Conservation (phyloP, 53 echinoderm and acorn worm genomes). For the Actinopyga echinites region DNA sequence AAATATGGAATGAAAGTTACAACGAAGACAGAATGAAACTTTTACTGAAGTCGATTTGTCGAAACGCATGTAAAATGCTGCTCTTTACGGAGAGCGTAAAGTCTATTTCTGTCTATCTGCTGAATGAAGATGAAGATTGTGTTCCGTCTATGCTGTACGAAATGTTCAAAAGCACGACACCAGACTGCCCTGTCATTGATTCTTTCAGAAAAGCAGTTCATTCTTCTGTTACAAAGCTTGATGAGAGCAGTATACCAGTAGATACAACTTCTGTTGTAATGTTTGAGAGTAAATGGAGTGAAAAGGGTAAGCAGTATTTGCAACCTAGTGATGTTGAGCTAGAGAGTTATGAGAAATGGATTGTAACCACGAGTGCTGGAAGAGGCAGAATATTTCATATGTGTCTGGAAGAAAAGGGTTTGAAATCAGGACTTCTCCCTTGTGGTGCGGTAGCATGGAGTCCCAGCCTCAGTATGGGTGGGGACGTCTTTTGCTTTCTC, state of each 20-base stretch:
- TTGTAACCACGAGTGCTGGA: neutral
- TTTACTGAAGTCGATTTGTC: conserved; percentile 52
- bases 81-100: conserved; percentile 74
- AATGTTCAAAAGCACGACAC: no score
- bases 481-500: conserved; percentile 65
- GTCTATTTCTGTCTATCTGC: conserved; percentile 31
- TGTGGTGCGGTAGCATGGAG: conserved; percentile 22
- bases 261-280: no score
- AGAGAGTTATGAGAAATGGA: neutral
- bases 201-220: no score
- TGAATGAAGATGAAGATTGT: neutral
- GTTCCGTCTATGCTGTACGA: no score
- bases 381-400: neutral
- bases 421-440: neutral
- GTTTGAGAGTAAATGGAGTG: neutral
- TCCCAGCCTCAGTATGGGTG: neutral
- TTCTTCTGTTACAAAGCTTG: no score
- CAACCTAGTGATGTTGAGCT: neutral
- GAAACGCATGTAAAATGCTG: conserved; percentile 57
- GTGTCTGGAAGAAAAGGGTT: neutral
- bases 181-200: no score
- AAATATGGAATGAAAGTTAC: conserved; percentile 51
- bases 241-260: no score
- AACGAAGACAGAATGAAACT: conserved; percentile 35
- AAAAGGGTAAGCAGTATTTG: neutral